These are phyloP conservation scores for Notodonta ziczac DNA, from an alignment of 2,888 invertebrate genomes.

Conservation along the genomic window DNA sequence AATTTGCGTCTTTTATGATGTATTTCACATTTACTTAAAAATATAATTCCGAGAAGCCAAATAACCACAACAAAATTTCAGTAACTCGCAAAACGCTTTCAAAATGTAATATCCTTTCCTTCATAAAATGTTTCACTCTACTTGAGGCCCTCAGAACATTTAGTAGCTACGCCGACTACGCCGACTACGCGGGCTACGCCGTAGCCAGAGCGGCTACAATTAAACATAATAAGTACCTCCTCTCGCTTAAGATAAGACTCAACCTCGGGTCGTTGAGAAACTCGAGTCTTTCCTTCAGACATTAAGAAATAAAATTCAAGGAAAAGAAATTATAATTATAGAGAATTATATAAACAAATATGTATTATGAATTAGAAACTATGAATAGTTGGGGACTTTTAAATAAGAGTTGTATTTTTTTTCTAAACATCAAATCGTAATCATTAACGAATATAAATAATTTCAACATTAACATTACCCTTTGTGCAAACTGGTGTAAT, in stretches of 20 bases:
- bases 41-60: neutral
- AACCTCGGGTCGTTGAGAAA: neutral
- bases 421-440: no score
- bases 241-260: neutral
- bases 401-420: no score
- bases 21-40: no score
- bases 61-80: neutral
- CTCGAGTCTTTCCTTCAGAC: neutral
- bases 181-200: constrained; percentile 2
- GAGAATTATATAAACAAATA: no score
- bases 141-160: neutral
- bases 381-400: no score
- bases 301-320: neutral
- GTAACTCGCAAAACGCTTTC: neutral
- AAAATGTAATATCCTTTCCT: constrained; percentile 1
- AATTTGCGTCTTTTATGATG: no score
- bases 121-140: neutral
- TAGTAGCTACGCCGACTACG: constrained; percentile 2
- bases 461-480: no score
- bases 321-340: no score
- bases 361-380: no score
- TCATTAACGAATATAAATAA: no score
- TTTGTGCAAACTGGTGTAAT: no score
- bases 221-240: constrained; percentile 1
- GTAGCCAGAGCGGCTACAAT: constrained; percentile 2